These are phyloP conservation scores for Dryoscopus gambensis DNA, from an alignment of 2,113 vertebrate genomes.

Conservation along the genomic window DNA sequence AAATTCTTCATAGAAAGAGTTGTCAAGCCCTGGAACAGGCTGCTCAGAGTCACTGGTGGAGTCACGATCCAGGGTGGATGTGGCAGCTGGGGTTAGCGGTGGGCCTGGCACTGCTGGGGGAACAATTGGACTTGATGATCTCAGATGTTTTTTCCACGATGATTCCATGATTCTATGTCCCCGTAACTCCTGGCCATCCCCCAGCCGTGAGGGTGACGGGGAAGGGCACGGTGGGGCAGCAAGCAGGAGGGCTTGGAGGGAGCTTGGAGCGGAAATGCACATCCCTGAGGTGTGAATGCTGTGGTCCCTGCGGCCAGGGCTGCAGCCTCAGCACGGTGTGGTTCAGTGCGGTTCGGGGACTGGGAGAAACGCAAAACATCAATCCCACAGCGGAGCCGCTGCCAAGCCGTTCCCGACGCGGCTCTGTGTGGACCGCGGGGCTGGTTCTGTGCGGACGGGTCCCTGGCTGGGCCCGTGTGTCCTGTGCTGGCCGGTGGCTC, in stretches of 20 bases:
- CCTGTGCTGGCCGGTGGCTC: background rate
- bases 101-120: background rate
- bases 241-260: background rate
- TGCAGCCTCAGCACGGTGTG: accelerated
- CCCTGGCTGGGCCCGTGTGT: background rate
- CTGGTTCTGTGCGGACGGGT: background rate
- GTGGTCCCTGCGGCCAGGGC: background rate
- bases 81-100: background rate
- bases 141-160: background rate
- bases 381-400: background rate
- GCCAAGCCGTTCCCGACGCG: accelerated
- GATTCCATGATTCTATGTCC: background rate
- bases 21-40: background rate
- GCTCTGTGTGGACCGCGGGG: accelerated
- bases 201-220: background rate
- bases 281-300: background rate
- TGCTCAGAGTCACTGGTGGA: background rate
- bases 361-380: background rate
- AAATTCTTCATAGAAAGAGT: background rate
- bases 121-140: background rate
- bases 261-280: background rate
- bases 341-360: background rate
- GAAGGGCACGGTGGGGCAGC: background rate
- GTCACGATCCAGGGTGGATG: background rate
- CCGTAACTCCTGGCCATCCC: background rate